Percentiles rank a stretch among this genome's conserved stretches.
Evolutionary conservation across 1,140 invertebrate species (phyloP).

Genomic region (Grapholita molesta): DNA sequence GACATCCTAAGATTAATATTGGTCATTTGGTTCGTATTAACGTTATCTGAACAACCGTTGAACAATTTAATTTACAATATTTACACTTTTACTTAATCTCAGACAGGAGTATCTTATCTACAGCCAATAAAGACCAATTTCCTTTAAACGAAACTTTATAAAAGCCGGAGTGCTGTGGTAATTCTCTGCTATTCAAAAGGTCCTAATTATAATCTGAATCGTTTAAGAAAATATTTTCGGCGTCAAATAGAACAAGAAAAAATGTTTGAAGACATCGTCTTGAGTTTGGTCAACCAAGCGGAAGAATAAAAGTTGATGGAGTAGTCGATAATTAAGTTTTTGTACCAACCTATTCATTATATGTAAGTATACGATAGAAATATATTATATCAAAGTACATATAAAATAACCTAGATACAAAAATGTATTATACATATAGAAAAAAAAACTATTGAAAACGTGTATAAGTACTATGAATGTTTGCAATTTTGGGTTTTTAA

Average conservation of each 20-base stretch:
- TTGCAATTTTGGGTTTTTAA: too few species aligned
- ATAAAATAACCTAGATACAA: too few species aligned
- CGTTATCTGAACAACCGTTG: slow-evolving; percentile 39
- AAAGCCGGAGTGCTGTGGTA: slow-evolving; percentile 16
- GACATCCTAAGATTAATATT: slow-evolving; percentile 63
- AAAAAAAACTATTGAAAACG: too few species aligned
- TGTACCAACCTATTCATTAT: too few species aligned
- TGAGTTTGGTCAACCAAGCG: slow-evolving; percentile 60
- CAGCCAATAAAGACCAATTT: not conserved
- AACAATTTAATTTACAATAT: slow-evolving; percentile 22
- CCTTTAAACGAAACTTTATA: not conserved
- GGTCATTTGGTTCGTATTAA: slow-evolving; percentile 61
- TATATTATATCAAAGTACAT: too few species aligned
- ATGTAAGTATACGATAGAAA: slow-evolving; percentile 16
- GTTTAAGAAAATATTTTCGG: slow-evolving; percentile 73
- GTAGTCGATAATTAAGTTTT: slow-evolving; percentile 18
- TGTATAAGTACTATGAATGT: too few species aligned
- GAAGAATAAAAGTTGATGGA: slow-evolving; percentile 42
- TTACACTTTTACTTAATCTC: not conserved
- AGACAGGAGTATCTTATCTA: not conserved
- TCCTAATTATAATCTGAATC: slow-evolving; percentile 73
- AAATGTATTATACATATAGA: too few species aligned
- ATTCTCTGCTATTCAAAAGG: slow-evolving; percentile 49
- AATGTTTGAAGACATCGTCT: slow-evolving; percentile 67
- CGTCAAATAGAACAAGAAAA: slow-evolving; percentile 58